Conservation (phyloP, 2,797 vertebrate species). For the Danio choprae region DNA sequence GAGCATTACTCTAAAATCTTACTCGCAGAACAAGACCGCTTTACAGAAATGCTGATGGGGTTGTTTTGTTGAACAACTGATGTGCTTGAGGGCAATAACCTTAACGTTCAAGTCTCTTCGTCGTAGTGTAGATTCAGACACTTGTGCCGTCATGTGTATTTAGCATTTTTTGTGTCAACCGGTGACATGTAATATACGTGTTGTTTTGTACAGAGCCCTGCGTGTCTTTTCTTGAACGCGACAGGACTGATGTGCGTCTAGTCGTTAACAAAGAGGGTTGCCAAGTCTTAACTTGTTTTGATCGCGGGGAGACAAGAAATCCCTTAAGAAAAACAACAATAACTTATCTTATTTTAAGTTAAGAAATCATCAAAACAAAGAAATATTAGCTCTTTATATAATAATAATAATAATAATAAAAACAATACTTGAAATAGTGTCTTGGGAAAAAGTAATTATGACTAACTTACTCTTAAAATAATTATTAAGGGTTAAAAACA, state of each 20-base stretch:
- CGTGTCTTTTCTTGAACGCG: neutral
- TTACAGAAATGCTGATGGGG: neutral
- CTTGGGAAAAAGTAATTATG: neutral
- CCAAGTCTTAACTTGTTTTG: slow-evolving; percentile 36
- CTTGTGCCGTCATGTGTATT: neutral
- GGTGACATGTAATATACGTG: neutral
- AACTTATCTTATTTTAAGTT: no score
- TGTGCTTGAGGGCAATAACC: neutral
- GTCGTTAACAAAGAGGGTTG: slow-evolving; percentile 42
- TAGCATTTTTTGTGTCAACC: neutral
- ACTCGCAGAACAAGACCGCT: neutral
- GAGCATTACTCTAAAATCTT: neutral
- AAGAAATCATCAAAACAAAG: no score
- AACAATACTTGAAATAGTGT: no score
- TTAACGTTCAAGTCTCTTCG: neutral
- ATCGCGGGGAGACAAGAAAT: slow-evolving; percentile 25
- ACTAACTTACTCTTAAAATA: neutral
- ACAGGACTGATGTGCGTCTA: neutral
- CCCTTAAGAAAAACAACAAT: no score
- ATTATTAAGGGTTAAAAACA: neutral
- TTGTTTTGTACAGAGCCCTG: neutral
- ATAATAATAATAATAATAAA: no score
- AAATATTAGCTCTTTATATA: no score
- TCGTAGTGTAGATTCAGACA: neutral
- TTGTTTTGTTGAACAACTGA: slow-evolving; percentile 39